Evolutionary conservation across 2,113 vertebrate species (phyloP), one percentile per base, ranked within the genome.

Genomic region (Accipiter cooperii): DNA sequence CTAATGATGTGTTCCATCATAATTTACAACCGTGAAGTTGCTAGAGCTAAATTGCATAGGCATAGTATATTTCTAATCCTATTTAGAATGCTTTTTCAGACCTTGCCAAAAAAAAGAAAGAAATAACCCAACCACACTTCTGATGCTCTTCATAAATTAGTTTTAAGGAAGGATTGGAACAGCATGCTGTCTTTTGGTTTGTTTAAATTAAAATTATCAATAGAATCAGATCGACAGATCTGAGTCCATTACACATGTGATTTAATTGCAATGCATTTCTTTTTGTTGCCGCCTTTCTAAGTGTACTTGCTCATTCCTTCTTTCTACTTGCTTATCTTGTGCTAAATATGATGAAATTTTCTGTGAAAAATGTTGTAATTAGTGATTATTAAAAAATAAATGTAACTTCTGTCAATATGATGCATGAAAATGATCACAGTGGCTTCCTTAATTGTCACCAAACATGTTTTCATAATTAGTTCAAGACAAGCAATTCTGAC

Each of bases 1-100:
- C 96, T 97, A 98, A 98, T 97, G 98, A 98, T 98, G 98, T 98
- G 98, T 98, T 98, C 98, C 97, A 96, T 98, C 98, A 98, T 98
- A 98, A 98, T 98, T 98, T 96, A 98, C 97, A 98, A 97, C 98
- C 90, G 80, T 97, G 95, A 97, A 97, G 97, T 97, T 64, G 71
- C 98, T 98, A 94, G 94, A 98, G 83, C 85, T 74, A 95, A 98
- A 98, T 93, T 96, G 94, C 93, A 97, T 77, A 97, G 94, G 94
- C 97, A 95, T 71, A 95, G 97, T 92, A 98, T 93, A 97, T 90
- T 97, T 97, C 97, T 98, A 98, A 98, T 98, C 96, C 97, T 84
- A 81, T 89, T 70, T 55, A 52, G 58, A 91, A 85, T 60, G 85
- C 44, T 95, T 91, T 89, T 94, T 87, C 58, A 76, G 55, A 60